Base-by-base conservation (phyloP, 2,888 invertebrate species). In the Napeogenes sylphis region DNA sequence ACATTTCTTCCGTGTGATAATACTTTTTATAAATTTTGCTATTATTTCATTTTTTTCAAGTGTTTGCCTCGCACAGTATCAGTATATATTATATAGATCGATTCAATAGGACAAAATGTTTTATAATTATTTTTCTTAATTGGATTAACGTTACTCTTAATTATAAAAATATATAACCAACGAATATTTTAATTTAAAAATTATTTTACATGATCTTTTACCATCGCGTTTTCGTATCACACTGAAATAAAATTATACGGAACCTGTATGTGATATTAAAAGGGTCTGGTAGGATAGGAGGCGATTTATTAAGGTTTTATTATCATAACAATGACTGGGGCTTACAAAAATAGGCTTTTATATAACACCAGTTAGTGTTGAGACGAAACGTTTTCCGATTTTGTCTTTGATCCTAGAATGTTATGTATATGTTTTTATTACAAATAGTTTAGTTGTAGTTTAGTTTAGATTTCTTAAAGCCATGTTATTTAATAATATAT, bases 271-370 rank as follows among this genome's bases (percentile, higher is more conserved):
- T 66, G 68, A 71, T 69, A 66, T 65, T 63, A 69, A 66, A 68
- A 62, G 68, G 67, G 62, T 59, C 61, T 61, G 68, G 70, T 68
- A 64, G 73, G 75, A 82, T 81, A 80, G 80, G 78, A 75, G 75
- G 73, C 71, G 76, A 82, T 80, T 82, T 83, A 82, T 82, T 69
- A 74, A 69, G 68, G 69, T 71, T 76, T 75, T 77, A 82, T 82
- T 82, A 83, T 74, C 81, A 81, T 82, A 80, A 81, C 77, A 80
- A 81, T 78, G 79, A 80, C 75, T 77, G 75, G 70, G 73, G 70
- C 73, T 70, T 68, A 68, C 61, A 67, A 69, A 71, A 74, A 73
- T 65, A 62, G 65, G 38, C 42, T 59, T 51, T 51, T 51, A 47
- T 51, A 51, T 51, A 14, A 33, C 32, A 46, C 38, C 46, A 47